Conservation (phyloP, 2,113 vertebrate species). For the Lepidothrix coronata region DNA sequence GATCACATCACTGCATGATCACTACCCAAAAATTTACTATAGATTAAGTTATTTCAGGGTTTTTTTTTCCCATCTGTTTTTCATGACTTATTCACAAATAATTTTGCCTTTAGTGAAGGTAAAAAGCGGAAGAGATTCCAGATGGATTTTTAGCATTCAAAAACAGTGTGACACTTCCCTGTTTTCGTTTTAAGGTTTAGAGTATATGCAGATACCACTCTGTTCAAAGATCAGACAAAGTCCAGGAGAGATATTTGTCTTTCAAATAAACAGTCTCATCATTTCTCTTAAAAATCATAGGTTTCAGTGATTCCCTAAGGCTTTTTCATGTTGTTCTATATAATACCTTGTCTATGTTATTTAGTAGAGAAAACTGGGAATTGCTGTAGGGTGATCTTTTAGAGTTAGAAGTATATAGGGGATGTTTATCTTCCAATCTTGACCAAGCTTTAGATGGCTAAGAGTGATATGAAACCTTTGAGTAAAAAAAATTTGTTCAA, state of each 20-base stretch:
- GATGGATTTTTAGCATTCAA: background rate
- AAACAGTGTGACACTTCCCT: background rate
- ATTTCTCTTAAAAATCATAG: background rate
- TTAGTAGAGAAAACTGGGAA: background rate
- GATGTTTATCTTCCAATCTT: background rate
- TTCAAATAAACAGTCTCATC: background rate
- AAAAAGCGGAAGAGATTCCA: background rate
- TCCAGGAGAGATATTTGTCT: background rate
- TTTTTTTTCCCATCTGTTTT: background rate
- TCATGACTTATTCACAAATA: background rate
- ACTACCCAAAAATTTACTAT: background rate
- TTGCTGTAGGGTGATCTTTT: background rate
- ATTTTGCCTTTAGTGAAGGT: background rate
- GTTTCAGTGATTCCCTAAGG: background rate
- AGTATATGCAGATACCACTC: background rate
- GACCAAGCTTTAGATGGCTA: background rate
- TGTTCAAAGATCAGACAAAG: background rate
- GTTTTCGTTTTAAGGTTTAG: background rate
- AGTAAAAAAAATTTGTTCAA: background rate
- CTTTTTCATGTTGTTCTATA: background rate
- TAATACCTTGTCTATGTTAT: background rate
- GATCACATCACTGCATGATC: rapidly evolving
- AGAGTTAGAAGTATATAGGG: background rate
- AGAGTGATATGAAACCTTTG: background rate
- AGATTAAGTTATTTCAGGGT: background rate